Percentiles rank a stretch among this genome's conserved stretches.
These are phyloP conservation scores for Platerodrilus igneus DNA, from an alignment of 2,888 invertebrate species.

Conservation along the genomic window DNA sequence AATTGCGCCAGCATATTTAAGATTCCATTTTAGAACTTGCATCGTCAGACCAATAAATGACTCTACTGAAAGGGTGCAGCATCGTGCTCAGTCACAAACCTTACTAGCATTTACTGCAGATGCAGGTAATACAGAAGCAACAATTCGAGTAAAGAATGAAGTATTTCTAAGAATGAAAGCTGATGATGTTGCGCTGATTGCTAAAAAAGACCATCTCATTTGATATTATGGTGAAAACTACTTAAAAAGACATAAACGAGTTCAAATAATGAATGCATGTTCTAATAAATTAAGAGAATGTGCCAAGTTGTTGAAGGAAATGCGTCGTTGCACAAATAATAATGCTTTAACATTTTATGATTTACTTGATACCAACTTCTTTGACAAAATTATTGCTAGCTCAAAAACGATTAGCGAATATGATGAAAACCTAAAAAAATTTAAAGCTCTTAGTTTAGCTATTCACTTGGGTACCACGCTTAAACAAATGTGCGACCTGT, in stretches of 20 bases:
- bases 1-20: constrained; percentile 16
- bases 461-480: no score
- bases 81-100: constrained; percentile 8
- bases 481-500: no score
- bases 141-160: constrained; percentile 9
- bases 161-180: constrained; percentile 13
- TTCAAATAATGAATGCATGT: constrained; percentile 7
- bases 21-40: constrained; percentile 20
- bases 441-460: no score
- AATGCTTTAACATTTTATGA: constrained; percentile 7
- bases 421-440: no score
- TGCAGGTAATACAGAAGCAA: constrained; percentile 5
- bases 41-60: constrained; percentile 17
- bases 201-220: constrained; percentile 12
- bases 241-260: constrained; percentile 14
- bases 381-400: constrained; percentile 8
- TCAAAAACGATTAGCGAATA: no score
- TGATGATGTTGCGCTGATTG: constrained; percentile 8
- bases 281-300: constrained; percentile 18
- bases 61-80: constrained; percentile 10
- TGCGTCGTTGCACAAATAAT: constrained; percentile 8
- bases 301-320: constrained; percentile 10
- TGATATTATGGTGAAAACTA: constrained; percentile 13
- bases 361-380: constrained; percentile 5
- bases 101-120: constrained; percentile 11